Evolutionary conservation across 2,888 invertebrate genomes (phyloP).

Genomic region (Erynnis tages): DNA sequence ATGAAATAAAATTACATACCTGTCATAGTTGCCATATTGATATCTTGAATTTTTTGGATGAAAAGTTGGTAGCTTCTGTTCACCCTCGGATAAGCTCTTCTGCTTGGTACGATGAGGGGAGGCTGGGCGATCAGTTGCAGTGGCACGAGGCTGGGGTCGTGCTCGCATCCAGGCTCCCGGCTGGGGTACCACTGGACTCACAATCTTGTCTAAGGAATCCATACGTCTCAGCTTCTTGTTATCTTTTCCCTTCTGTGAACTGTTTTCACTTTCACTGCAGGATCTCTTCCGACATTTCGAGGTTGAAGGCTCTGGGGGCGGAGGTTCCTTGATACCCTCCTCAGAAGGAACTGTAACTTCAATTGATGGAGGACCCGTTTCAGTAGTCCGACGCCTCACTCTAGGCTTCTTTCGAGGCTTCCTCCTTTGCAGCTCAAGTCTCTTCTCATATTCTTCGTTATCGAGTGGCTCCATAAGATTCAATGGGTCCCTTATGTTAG

Average conservation of each 20-base stretch:
- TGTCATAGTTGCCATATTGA: conserved; percentile 97
- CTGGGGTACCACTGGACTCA: conserved; percentile 95
- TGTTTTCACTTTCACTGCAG: conserved; percentile 79
- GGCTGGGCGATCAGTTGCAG: conserved; percentile 68
- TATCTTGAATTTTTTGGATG: conserved; percentile 89
- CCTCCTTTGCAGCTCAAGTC: conserved; percentile 85
- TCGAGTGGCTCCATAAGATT: conserved; percentile 91
- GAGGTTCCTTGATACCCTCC: conserved; percentile 61
- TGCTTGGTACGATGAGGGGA: conserved; percentile 67
- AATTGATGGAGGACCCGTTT: conserved; percentile 59
- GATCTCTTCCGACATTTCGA: conserved; percentile 73
- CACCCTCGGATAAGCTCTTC: conserved; percentile 59
- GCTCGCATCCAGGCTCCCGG: conserved; percentile 91
- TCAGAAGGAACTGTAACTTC: conserved; percentile 48
- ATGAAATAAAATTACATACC: conserved; percentile 60
- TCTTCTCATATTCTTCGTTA: conserved; percentile 91
- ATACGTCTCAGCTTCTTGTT: conserved; percentile 83
- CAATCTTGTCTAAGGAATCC: conserved; percentile 92
- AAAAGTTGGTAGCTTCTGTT: conserved; percentile 83
- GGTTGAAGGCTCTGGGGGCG: conserved; percentile 63
- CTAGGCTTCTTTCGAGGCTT: conserved; percentile 86
- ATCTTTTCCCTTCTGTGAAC: conserved; percentile 77
- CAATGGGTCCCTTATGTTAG: conserved; percentile 95
- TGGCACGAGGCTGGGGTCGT: conserved; percentile 58
- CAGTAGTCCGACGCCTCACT: conserved; percentile 71